phyloP scores from a whole-genome alignment of 2,113 vertebrate genomes.

The Salminus brasiliensis region DNA sequence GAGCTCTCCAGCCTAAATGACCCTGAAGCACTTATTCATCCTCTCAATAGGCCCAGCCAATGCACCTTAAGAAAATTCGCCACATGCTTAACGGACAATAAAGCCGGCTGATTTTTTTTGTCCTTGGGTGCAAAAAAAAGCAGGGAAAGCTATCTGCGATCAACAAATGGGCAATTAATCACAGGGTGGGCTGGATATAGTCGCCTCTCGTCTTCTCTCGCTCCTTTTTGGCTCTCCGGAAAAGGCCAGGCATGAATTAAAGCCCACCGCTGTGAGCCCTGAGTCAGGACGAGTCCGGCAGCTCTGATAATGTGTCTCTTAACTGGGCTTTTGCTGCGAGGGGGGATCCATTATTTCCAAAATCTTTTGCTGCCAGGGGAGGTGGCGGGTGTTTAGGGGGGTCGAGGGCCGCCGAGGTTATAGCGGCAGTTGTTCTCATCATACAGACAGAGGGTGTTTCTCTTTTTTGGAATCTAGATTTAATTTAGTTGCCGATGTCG shows the following conservation, averaged over 20 bases:
- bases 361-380: conserved; percentile 15
- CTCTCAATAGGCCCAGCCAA: conserved; percentile 53
- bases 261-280: not conserved
- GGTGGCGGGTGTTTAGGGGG: not conserved
- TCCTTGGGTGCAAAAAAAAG: conserved; percentile 32
- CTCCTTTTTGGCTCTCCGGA: not conserved
- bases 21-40: conserved; percentile 61
- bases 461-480: conserved; percentile 65
- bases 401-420: not conserved
- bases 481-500: conserved; percentile 66
- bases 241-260: conserved; percentile 43
- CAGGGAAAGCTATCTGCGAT: conserved; percentile 43
- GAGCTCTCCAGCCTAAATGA: conserved; percentile 64
- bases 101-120: conserved; percentile 46
- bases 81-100: conserved; percentile 38
- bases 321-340: conserved; percentile 1
- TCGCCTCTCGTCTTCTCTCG: conserved; percentile 18
- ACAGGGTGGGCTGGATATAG: conserved; percentile 4
- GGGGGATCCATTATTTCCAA: conserved; percentile 52
- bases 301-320: conserved; percentile 18
- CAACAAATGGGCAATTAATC: conserved; percentile 60
- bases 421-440: conserved; percentile 56
- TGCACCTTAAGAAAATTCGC: conserved; percentile 52
- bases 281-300: conserved; percentile 15
- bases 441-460: conserved; percentile 48